These are phyloP conservation scores for Leptinotarsa haldemani DNA, from an alignment of 2,888 invertebrate species.

Conservation along the genomic window DNA sequence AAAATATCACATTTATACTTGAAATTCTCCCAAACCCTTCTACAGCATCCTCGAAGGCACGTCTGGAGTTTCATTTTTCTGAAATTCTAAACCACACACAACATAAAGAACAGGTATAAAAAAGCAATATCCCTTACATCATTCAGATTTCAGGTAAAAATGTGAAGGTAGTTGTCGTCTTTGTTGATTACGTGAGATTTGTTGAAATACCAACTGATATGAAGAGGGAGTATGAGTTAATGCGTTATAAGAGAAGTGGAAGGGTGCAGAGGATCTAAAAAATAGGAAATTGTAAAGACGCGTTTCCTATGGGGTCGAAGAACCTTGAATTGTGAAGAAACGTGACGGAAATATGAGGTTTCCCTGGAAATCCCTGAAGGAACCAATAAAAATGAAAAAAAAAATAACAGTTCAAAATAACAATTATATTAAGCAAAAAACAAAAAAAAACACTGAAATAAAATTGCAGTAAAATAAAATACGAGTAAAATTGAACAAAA, in stretches of 20 bases:
- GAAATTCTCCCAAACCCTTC: conserved; percentile 38
- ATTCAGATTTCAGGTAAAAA: conserved; percentile 30
- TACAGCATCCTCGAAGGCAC: conserved; percentile 32
- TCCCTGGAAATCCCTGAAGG: too few relatives aligned
- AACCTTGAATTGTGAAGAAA: background rate
- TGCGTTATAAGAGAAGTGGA: conserved; percentile 3
- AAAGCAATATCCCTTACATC: conserved; percentile 28
- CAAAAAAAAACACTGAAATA: too few relatives aligned
- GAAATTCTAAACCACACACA: conserved; percentile 38
- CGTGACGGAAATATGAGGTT: too few relatives aligned
- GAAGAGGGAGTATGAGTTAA: conserved; percentile 16
- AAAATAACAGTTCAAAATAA: too few relatives aligned
- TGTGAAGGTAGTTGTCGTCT: conserved; percentile 21
- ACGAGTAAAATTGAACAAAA: too few relatives aligned
- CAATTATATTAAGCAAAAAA: too few relatives aligned
- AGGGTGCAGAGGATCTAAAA: conserved; percentile 9
- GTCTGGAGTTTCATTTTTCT: conserved; percentile 38
- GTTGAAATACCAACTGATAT: conserved; percentile 6
- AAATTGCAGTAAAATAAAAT: too few relatives aligned
- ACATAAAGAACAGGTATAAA: conserved; percentile 38
- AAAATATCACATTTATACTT: conserved; percentile 35
- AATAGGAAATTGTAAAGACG: conserved; percentile 12
- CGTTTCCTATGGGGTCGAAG: conserved; percentile 1
- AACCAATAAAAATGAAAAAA: too few relatives aligned
- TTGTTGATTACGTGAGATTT: conserved; percentile 24